These are phyloP conservation scores for Butorides virescens DNA, from an alignment of 2,113 vertebrate species.

Conservation along the genomic window DNA sequence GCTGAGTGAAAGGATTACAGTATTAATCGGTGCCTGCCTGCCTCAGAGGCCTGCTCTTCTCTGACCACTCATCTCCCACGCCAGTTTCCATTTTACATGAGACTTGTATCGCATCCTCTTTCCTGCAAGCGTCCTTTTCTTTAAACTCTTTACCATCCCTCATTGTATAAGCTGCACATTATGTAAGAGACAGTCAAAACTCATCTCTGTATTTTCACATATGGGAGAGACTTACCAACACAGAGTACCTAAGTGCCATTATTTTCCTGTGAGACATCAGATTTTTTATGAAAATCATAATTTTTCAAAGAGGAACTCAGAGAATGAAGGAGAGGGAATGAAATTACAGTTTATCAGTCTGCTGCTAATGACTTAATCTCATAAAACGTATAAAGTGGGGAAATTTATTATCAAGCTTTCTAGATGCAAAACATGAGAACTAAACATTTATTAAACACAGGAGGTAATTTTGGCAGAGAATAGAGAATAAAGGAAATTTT, in stretches of 20 bases:
- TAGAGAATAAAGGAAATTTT: not conserved
- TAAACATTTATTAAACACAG: not conserved
- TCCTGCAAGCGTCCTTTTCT: not conserved
- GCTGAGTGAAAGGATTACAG: not conserved
- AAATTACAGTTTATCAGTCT: not conserved
- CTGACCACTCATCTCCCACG: not conserved
- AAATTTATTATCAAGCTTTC: not conserved
- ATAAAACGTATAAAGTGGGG: not conserved
- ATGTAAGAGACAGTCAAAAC: not conserved
- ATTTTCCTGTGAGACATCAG: not conserved
- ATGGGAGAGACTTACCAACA: not conserved
- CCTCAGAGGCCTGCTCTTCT: not conserved
- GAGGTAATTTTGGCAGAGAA: not conserved
- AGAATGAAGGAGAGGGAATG: not conserved
- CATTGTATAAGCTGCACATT: not conserved
- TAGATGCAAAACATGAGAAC: not conserved
- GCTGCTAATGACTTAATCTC: not conserved
- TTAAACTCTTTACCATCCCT: not conserved
- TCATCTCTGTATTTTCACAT: not conserved
- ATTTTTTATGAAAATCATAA: not conserved
- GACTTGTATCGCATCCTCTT: not conserved
- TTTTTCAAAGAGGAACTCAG: not conserved
- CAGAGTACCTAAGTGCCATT: not conserved
- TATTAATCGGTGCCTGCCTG: not conserved
- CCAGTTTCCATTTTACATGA: not conserved